Evolutionary conservation across 2,113 vertebrate species (phyloP), one percentile per base, ranked within the genome.

Genomic region (Callithrix jacchus): DNA sequence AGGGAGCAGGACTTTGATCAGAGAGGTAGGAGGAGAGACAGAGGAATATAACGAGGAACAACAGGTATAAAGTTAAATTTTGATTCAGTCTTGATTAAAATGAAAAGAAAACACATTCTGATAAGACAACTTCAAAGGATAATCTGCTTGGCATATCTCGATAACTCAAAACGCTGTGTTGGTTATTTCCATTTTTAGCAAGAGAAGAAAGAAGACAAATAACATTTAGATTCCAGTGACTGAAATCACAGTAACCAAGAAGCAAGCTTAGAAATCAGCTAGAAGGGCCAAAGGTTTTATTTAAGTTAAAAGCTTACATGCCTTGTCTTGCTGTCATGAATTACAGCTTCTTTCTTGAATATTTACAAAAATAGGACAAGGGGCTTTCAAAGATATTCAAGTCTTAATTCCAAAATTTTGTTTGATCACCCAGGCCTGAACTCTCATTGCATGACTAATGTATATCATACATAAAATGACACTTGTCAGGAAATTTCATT

Each of bases 21-120:
- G 2, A 40, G 40, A 81, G 21, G 2, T 80, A 66, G 35, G 10
- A 92, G 8, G 27, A 76, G 52, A 92, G 49, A 66, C 11, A 47
- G 30, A 73, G 47, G 73, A 83, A 37, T 45, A 11, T 30, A 79
- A 80, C n/a, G 9, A 70, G 18, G 27, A 66, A 83, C 1, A 83
- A 56, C 3, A 37, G 52, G 35, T 45, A 74, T 45, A 89, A 88
- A 73, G 17, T 27, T 83, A 77, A 89, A 49, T 56, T 70, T 84
- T 73, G 37, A 92, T 47, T 93, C 14, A 3, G 23, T 47, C 40
- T 89, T 83, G 18, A 92, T 37, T 92, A 90, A 97, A 94, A 83
- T 35, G 8, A 73, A 94, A 92, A 91, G 27, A 93, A 93, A 87
- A 61, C 27, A 73, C 11, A 40, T 14, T 83, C 47, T 52, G 61